These are phyloP conservation scores for Chaetophractus vellerosus DNA, from an alignment of 2,797 vertebrate species.

Conservation along the genomic window DNA sequence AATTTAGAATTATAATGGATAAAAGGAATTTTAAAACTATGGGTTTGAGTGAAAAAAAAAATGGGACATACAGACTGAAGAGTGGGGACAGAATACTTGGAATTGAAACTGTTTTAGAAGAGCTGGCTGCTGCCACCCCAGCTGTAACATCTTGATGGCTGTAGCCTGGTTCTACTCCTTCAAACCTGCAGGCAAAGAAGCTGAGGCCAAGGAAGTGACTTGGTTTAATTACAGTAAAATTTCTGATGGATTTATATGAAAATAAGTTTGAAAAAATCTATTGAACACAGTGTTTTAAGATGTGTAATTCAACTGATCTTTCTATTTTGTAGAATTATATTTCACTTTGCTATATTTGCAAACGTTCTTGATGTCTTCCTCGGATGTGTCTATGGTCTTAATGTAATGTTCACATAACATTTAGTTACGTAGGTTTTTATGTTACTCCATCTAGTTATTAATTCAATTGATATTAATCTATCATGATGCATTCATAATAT, in stretches of 20 bases:
- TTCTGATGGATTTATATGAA: not conserved
- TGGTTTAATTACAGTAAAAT: constrained; percentile 42
- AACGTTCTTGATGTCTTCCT: constrained; percentile 10
- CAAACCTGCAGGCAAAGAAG: not conserved
- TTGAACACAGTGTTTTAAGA: constrained; percentile 28
- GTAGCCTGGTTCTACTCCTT: not conserved
- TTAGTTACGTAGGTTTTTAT: constrained; percentile 23
- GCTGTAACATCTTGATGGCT: not conserved
- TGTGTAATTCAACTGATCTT: constrained; percentile 32
- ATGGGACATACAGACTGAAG: not conserved
- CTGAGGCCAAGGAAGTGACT: not conserved
- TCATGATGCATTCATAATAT: constrained; percentile 3
- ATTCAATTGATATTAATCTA: constrained; percentile 58
- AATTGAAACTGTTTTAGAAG: constrained; percentile 10
- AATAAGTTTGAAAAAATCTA: constrained; percentile 46
- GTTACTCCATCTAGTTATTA: constrained; percentile 54
- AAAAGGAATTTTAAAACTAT: constrained; percentile 40
- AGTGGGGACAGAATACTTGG: constrained; percentile 23
- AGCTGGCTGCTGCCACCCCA: not conserved
- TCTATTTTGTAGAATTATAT: constrained; percentile 50
- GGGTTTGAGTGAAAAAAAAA: not conserved
- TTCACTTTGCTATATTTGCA: constrained; percentile 55
- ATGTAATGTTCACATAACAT: constrained; percentile 6
- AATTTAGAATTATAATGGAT: constrained; percentile 24
- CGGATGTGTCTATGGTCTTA: constrained; percentile 3